Evolutionary conservation across 2,888 invertebrate species (phyloP), one percentile per base, ranked within the genome.

Genomic region (Xanthia togata): DNA sequence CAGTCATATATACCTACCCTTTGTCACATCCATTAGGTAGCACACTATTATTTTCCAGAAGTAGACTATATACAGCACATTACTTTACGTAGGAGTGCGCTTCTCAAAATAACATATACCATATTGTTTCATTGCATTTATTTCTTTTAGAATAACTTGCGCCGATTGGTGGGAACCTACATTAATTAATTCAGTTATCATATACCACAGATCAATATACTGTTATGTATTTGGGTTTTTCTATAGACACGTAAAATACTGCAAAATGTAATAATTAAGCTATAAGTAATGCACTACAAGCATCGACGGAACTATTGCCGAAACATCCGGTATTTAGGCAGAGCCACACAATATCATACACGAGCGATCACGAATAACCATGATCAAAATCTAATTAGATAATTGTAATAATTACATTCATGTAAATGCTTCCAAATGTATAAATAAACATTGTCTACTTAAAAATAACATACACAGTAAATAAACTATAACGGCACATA

Each of bases 361-460:
- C 69, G 47, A 70, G 53, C 50, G 72, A 84, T 75, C 83, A 81
- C 62, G 35, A 55, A 55, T 63, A 41, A 38, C 31, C 55, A 63
- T 63, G 74, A 85, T 80, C 77, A 75, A 65, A 67, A 70, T 55
- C 60, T 82, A 76, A 80, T 82, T 73, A 68, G 81, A 76, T 77
- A 57, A 73, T 68, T 64, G 78, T 82, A 63, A 78, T 14, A 68
- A 50, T 57, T 78, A 84, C 80, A 89, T 88, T 87, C 87, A 90
- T 90, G 89, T 90, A 93, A 92, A 93, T 91, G 92, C 92, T 89
- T 92, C 91, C 92, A 93, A 92, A 92, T 90, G 88, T 89, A 88
- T 83, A 83, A 87, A 84, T 87, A 87, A 84, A 91, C 89, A 91
- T 91, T 90, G 87, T 88, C 91, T 92, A 93, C 92, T 92, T 93